These are phyloP conservation scores for Carassius gibelio DNA, from an alignment of 2,113 vertebrate genomes.

Conservation along the genomic window DNA sequence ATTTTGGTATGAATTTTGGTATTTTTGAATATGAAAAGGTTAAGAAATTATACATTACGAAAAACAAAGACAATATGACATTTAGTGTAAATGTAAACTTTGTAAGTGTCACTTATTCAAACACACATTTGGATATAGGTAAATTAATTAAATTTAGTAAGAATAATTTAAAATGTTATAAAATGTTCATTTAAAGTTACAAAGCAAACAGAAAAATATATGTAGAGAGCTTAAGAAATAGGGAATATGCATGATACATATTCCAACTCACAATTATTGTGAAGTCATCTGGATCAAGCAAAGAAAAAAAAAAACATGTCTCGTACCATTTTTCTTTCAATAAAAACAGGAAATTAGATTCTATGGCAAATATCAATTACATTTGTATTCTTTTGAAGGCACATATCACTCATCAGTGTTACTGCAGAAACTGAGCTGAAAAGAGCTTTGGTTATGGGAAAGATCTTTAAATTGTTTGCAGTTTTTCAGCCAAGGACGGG, in stretches of 20 bases:
- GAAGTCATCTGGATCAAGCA: not conserved
- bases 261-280: not conserved
- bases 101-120: conserved; percentile 2
- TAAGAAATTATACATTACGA: too few species aligned
- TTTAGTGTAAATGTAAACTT: not conserved
- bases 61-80: not conserved
- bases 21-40: not conserved
- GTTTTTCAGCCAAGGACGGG: not conserved
- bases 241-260: conserved; percentile 1
- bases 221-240: not conserved
- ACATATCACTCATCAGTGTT: not conserved
- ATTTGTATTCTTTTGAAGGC: not conserved
- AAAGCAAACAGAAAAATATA: conserved; percentile 5
- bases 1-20: conserved; percentile 27
- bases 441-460: not conserved
- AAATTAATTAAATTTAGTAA: not conserved
- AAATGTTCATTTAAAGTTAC: conserved; percentile 6
- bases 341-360: not conserved
- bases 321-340: not conserved
- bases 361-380: not conserved
- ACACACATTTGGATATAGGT: not conserved
- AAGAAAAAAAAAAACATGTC: not conserved
- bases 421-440: not conserved
- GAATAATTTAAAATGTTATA: conserved; percentile 5
- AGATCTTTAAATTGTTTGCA: not conserved